Percentiles rank a stretch among this genome's conserved stretches.
These are phyloP conservation scores for Koerneria pararmatus DNA, from an alignment of 2,888 invertebrate species.

Conservation along the genomic window DNA sequence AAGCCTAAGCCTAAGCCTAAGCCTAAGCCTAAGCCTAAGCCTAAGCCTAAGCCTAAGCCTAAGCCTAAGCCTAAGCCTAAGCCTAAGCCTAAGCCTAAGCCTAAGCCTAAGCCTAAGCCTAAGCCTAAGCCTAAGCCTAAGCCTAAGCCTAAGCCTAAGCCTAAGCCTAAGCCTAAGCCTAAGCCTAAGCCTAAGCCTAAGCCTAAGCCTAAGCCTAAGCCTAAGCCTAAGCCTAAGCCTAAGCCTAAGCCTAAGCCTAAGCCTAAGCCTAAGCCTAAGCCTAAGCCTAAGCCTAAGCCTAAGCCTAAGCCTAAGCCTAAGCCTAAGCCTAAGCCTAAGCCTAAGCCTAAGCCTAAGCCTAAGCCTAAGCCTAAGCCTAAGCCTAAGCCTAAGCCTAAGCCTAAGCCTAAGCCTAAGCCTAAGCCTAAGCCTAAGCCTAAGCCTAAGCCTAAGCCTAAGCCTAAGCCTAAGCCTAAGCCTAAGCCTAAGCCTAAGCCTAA, in stretches of 20 bases:
- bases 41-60: no score
- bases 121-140: slow-evolving; percentile 20
- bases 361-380: neutral
- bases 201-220: slow-evolving; percentile 7
- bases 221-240: slow-evolving; percentile 7
- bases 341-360: neutral
- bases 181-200: slow-evolving; percentile 18
- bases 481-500: slow-evolving; percentile 24
- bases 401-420: slow-evolving; percentile 28
- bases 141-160: slow-evolving; percentile 20
- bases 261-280: slow-evolving; percentile 22
- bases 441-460: slow-evolving; percentile 24
- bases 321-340: neutral
- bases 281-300: slow-evolving; percentile 15
- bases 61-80: slow-evolving; percentile 27
- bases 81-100: slow-evolving; percentile 26
- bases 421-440: slow-evolving; percentile 27
- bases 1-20: neutral
- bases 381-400: slow-evolving; percentile 26
- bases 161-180: slow-evolving; percentile 16
- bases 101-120: slow-evolving; percentile 20
- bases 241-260: slow-evolving; percentile 6
- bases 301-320: neutral
- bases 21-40: no score
- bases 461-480: slow-evolving; percentile 25